These are phyloP conservation scores for Heterohyrax brucei DNA, from an alignment of 2,797 vertebrate genomes.

Conservation along the genomic window DNA sequence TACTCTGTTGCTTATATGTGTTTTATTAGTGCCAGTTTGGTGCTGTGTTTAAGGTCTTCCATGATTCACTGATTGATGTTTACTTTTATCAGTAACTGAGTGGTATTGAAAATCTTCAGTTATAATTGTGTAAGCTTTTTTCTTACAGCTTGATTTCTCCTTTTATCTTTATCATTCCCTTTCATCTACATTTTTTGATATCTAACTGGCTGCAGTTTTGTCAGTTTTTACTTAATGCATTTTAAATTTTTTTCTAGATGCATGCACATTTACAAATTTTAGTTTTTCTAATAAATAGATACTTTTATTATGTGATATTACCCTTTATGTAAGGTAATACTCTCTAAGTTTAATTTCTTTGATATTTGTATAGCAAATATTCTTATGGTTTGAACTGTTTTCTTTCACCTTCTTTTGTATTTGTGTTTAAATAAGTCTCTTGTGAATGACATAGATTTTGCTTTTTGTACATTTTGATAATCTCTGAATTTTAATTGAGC, in stretches of 20 bases:
- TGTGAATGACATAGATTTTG: neutral
- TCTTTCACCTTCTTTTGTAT: neutral
- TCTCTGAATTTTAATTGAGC: neutral
- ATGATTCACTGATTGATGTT: constrained; percentile 12
- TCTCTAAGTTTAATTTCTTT: neutral
- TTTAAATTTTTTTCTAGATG: neutral
- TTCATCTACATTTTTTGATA: no score
- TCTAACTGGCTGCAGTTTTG: neutral
- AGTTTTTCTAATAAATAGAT: neutral
- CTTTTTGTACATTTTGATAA: no score
- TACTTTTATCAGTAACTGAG: neutral
- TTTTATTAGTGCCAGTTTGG: constrained; percentile 11
- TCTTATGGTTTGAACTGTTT: neutral
- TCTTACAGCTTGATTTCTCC: no score
- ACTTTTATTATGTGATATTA: neutral
- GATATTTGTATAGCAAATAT: neutral
- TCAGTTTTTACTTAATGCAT: neutral
- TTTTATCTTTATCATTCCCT: no score
- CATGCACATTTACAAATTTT: constrained; percentile 1
- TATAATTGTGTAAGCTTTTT: neutral
- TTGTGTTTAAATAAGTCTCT: neutral
- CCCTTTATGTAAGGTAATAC: neutral
- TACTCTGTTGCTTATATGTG: neutral
- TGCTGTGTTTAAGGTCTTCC: constrained; percentile 1
- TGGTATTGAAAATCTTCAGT: neutral